Conservation (phyloP, 2,888 invertebrate species). For the Zelleria hepariella region DNA sequence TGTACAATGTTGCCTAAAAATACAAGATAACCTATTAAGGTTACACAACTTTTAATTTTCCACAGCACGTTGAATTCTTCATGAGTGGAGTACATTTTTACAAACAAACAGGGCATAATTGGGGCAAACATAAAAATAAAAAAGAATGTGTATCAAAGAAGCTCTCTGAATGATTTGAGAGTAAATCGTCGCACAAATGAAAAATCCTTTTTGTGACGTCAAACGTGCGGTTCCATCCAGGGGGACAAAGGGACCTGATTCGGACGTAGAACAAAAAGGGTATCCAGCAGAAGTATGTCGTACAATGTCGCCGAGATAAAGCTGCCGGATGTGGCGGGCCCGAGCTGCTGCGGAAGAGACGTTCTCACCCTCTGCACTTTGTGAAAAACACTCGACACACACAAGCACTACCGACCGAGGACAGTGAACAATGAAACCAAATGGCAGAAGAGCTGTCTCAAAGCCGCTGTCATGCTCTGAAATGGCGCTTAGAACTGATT, state of each 20-base stretch:
- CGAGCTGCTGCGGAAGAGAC: slow-evolving; percentile 15
- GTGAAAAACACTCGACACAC: slow-evolving; percentile 5
- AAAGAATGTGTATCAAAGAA: not conserved
- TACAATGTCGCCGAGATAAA: slow-evolving; percentile 29
- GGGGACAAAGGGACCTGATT: not conserved
- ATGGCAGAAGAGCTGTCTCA: not conserved
- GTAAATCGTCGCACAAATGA: not conserved
- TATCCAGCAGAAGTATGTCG: slow-evolving; percentile 18
- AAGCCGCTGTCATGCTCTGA: not conserved
- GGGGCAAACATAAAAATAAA: not conserved
- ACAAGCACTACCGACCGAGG: not conserved
- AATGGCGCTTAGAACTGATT: too few relatives aligned
- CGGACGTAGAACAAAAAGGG: not conserved
- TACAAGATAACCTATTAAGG: not conserved
- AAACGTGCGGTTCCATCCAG: not conserved
- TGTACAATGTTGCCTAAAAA: too few relatives aligned
- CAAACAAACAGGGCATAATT: not conserved
- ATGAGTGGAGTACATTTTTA: not conserved
- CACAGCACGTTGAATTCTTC: not conserved
- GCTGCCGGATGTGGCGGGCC: slow-evolving; percentile 25
- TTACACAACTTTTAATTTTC: not conserved
- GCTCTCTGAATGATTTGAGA: not conserved
- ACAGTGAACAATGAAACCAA: not conserved
- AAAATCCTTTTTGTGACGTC: not conserved
- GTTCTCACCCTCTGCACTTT: slow-evolving; percentile 6